A percentile compares a stretch with the other conserved stretches of the same genome.
These are phyloP conservation scores for Podiceps cristatus DNA, from an alignment of 2,113 vertebrate genomes.

Conservation along the genomic window DNA sequence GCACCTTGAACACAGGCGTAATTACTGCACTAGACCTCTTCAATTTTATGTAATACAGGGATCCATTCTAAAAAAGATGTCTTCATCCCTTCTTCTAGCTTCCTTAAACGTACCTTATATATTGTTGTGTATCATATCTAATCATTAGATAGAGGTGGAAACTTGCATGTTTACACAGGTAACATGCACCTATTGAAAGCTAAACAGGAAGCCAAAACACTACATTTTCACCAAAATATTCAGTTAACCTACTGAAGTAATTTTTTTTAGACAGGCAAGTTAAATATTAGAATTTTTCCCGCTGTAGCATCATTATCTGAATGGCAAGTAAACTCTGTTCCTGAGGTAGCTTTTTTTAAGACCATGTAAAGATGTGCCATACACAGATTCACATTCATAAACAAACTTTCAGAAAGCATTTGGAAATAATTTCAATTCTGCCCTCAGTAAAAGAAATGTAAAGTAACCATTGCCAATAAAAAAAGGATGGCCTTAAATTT, in stretches of 20 bases:
- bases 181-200: neutral
- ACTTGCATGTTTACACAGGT: neutral
- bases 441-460: neutral
- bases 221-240: neutral
- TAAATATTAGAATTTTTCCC: neutral
- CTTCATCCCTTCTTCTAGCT: neutral
- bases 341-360: neutral
- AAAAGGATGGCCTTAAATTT: neutral
- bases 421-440: neutral
- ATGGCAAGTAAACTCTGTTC: neutral
- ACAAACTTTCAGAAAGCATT: neutral
- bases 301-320: neutral
- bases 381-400: neutral
- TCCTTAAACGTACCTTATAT: neutral
- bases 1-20: neutral
- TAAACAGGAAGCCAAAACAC: neutral
- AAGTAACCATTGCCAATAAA: neutral
- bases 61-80: neutral
- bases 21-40: neutral
- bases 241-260: neutral
- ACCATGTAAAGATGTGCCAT: neutral
- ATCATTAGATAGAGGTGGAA: neutral
- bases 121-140: neutral
- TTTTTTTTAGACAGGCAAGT: neutral
- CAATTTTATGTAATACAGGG: neutral